Conservation (phyloP, 2,888 invertebrate species). For the Spisula solida region DNA sequence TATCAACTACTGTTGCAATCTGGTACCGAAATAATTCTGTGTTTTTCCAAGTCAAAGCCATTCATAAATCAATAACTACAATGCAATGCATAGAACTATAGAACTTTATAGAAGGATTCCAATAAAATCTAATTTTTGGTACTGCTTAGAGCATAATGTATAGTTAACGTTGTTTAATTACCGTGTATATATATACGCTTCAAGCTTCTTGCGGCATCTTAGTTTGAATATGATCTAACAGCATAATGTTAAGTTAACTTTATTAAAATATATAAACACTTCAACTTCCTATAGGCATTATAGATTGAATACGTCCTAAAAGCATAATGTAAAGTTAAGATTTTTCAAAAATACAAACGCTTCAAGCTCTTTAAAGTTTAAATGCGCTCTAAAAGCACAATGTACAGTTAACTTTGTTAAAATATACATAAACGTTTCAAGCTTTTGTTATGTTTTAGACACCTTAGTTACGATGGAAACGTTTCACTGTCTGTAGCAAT, state of each 20-base stretch:
- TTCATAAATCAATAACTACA: slow-evolving; percentile 13
- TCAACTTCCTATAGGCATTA: too few species aligned
- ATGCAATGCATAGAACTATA: not conserved
- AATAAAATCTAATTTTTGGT: not conserved
- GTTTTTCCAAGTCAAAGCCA: slow-evolving; percentile 5
- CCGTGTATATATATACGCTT: not conserved
- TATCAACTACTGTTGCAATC: not conserved
- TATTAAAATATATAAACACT: not conserved
- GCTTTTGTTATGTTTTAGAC: not conserved
- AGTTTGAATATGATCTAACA: not conserved
- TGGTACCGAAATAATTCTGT: not conserved
- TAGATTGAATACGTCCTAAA: too few species aligned
- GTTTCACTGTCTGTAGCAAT: slow-evolving; percentile 1
- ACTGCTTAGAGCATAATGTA: not conserved
- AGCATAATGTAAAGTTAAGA: not conserved
- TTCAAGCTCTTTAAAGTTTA: not conserved
- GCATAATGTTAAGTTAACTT: not conserved
- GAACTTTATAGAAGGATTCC: not conserved
- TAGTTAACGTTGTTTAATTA: not conserved
- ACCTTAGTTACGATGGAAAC: not conserved
- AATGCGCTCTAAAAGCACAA: not conserved
- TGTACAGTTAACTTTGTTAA: not conserved
- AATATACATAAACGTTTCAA: not conserved
- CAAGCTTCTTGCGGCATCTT: not conserved
- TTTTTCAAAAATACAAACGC: not conserved